Evolutionary conservation across 2,797 vertebrate species (phyloP).

Genomic region (Nothura maculosa): DNA sequence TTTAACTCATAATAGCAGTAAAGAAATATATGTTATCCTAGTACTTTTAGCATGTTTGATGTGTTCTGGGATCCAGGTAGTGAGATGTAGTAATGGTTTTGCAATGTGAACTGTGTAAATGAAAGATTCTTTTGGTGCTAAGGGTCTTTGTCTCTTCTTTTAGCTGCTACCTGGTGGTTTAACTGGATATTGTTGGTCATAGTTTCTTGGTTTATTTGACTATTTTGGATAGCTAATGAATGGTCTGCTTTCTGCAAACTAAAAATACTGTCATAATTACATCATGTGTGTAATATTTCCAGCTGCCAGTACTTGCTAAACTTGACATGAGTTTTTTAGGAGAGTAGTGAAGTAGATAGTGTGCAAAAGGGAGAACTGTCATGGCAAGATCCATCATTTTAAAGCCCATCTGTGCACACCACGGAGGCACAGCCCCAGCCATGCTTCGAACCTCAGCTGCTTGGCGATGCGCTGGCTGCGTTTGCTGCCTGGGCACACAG

Average conservation of each 20-base stretch:
- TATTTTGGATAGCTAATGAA: background rate
- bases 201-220: background rate
- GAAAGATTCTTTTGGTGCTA: background rate
- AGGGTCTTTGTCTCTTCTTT: background rate
- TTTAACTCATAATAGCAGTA: background rate
- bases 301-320: background rate
- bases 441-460: background rate
- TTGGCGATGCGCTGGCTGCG: background rate
- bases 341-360: conserved; percentile 1
- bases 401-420: background rate
- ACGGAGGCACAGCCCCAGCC: background rate
- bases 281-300: background rate
- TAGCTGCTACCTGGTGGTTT: background rate
- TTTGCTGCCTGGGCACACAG: background rate
- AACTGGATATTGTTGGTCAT: background rate
- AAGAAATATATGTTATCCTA: background rate
- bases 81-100: background rate
- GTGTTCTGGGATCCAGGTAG: background rate
- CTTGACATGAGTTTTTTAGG: background rate
- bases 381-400: background rate
- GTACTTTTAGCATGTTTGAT: background rate
- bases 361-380: background rate
- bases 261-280: background rate
- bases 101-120: background rate
- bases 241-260: conserved; percentile 1